Evolutionary conservation across 2,113 vertebrate species (phyloP), one percentile per base, ranked within the genome.

Genomic region (Petromus typicus): DNA sequence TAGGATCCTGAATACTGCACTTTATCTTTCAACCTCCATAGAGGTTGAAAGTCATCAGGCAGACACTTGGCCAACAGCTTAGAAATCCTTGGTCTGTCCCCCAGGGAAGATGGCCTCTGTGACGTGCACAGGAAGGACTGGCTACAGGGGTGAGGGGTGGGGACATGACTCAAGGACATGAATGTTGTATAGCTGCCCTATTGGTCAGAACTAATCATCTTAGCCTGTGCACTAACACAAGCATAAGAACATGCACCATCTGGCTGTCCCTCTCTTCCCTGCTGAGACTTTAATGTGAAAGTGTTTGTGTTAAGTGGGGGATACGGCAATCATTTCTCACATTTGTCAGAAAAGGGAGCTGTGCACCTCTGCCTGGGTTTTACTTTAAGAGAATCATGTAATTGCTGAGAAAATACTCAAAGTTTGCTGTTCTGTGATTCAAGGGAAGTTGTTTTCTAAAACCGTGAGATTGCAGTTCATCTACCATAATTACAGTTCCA

Each of bases 401-500:
- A 85, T 94, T 90, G 54, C 51, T 86, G 3, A 80, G 69, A 82
- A 96, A 59, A 57, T 14, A 51, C 51, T 82, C 82, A 67, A 79
- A 78, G 40, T 59, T 85, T 83, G 54, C 6, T 90, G 86, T 89
- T 86, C 75, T 83, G 22, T 86, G 48, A 93, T 56, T 93, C 64
- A 79, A 94, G 40, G 7, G 37, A 94, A 95, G 25, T 17, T 93
- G 1, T 18, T 96, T 92, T 91, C 56, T 59, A n/a, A 71, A 96
- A n/a, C 32, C 59, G 30, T 66, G 67, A 73, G 27, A 51, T 23
- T 48, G 22, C 63, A 30, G 64, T 17, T 64, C 93, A 73, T 76
- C 78, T 86, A 20, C 45, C 80, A 2, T 82, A 93, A 97, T 86
- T 96, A 69, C 90, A 94, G 56, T 4, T 86, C 71, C 79, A 43